phyloP scores from a whole-genome alignment of 2,797 vertebrate species.

The Hydrolagus colliei region DNA sequence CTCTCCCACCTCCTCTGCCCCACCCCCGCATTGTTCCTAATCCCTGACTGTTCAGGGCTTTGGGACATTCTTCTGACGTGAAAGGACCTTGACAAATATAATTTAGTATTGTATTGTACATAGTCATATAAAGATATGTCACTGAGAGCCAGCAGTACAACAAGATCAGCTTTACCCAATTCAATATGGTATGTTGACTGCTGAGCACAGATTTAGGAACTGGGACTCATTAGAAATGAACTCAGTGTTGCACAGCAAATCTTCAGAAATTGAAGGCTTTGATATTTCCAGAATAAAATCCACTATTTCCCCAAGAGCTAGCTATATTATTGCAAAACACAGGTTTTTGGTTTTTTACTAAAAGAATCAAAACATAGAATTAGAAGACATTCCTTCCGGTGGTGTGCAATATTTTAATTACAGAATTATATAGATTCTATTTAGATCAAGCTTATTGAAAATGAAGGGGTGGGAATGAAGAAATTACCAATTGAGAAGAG shows the following conservation, averaged over 20 bases:
- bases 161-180: conserved; percentile 10
- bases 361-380: not conserved
- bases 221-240: not conserved
- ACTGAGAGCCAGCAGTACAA: not conserved
- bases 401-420: not conserved
- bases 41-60: not conserved
- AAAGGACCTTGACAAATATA: not conserved
- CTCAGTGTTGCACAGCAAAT: not conserved
- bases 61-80: no score
- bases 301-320: conserved; percentile 60
- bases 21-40: not conserved
- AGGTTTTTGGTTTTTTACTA: not conserved
- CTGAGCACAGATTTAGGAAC: not conserved
- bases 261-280: not conserved
- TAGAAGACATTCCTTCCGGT: not conserved
- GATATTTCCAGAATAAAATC: conserved; percentile 44
- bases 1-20: no score
- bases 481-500: conserved; percentile 2
- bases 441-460: not conserved
- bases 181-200: not conserved
- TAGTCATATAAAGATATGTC: not conserved
- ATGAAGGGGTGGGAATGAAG: not conserved
- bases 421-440: conserved; percentile 6
- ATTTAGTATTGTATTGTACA: not conserved
- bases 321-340: conserved; percentile 46